Percentiles rank a stretch among this genome's conserved stretches.
phyloP scores from a whole-genome alignment of 1,140 invertebrate genomes.

The Drosophila varians region DNA sequence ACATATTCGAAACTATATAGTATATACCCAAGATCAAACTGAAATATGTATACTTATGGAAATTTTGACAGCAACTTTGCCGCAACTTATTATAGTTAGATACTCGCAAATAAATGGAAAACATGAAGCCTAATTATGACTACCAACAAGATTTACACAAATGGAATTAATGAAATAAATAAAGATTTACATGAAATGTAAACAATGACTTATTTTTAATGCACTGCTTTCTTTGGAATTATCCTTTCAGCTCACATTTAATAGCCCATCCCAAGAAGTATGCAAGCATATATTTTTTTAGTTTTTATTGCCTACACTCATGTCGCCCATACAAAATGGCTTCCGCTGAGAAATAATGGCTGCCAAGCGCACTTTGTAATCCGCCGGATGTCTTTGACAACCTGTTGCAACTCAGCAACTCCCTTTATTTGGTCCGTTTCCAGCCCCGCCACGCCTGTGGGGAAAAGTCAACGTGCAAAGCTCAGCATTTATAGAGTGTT shows the following conservation, averaged over 20 bases:
- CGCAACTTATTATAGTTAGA: slow-evolving; percentile 57
- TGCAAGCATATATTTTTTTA: slow-evolving; percentile 24
- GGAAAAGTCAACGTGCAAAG: slow-evolving; percentile 49
- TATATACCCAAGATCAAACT: slow-evolving; percentile 7
- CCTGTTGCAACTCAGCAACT: slow-evolving; percentile 27
- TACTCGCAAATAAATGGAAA: slow-evolving; percentile 61
- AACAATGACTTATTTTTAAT: background rate
- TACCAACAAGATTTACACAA: slow-evolving; percentile 74
- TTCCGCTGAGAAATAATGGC: slow-evolving; percentile 21
- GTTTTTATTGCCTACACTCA: slow-evolving; percentile 19
- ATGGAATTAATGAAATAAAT: slow-evolving; percentile 60
- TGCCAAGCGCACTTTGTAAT: slow-evolving; percentile 1
- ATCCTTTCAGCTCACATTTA: background rate
- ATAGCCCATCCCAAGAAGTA: slow-evolving; percentile 28
- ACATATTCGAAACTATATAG: slow-evolving; percentile 40
- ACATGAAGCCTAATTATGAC: slow-evolving; percentile 41
- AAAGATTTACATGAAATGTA: slow-evolving; percentile 82
- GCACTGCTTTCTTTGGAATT: too few species aligned
- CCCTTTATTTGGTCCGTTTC: too few species aligned
- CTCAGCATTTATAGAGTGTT: slow-evolving; percentile 45
- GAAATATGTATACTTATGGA: slow-evolving; percentile 21
- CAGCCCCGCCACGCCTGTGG: background rate
- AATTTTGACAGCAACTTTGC: slow-evolving; percentile 36
- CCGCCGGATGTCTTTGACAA: slow-evolving; percentile 32
- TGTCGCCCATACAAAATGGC: slow-evolving; percentile 29